A percentile compares a stretch with the other conserved stretches of the same genome.
Evolutionary conservation across 2,797 vertebrate genomes (phyloP).

Genomic region (Oryzias sinensis): DNA sequence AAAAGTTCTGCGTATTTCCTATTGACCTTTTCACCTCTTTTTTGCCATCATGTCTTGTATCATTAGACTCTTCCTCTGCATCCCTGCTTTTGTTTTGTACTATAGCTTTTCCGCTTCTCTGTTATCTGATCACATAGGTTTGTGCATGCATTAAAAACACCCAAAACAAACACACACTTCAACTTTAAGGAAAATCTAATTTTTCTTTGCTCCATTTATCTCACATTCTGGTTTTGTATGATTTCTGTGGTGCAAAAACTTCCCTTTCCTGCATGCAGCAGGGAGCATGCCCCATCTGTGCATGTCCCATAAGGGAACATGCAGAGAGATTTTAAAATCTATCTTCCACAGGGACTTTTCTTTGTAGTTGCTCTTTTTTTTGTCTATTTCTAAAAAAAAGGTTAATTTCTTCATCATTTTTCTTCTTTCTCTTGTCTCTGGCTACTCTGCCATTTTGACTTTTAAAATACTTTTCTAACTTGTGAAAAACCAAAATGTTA

Average conservation of each 20-base stretch:
- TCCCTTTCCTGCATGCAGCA: constrained; percentile 68
- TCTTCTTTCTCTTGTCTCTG: constrained; percentile 32
- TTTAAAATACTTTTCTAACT: constrained; percentile 24
- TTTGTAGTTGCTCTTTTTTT: constrained; percentile 61
- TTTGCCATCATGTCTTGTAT: constrained; percentile 34
- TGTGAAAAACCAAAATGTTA: no score
- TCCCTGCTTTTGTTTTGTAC: constrained; percentile 48
- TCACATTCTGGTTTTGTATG: constrained; percentile 69
- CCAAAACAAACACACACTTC: constrained; percentile 20
- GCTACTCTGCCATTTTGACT: no score
- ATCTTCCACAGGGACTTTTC: constrained; percentile 54
- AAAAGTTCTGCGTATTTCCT: constrained; percentile 23
- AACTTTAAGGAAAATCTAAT: constrained; percentile 68
- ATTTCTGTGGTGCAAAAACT: constrained; percentile 72
- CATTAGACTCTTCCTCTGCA: constrained; percentile 31
- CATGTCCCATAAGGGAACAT: constrained; percentile 68
- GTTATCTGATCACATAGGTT: constrained; percentile 67
- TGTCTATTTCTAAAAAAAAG: no score
- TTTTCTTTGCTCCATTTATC: constrained; percentile 65
- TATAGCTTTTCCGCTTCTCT: constrained; percentile 44
- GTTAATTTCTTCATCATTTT: constrained; percentile 18
- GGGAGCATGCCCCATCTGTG: constrained; percentile 60
- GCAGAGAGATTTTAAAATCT: constrained; percentile 69
- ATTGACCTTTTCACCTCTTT: constrained; percentile 21
- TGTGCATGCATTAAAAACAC: constrained; percentile 67